Percentiles rank a stretch among this genome's conserved stretches.
Evolutionary conservation across 2,797 vertebrate species (phyloP).

Genomic region (Uromys caudimaculatus): DNA sequence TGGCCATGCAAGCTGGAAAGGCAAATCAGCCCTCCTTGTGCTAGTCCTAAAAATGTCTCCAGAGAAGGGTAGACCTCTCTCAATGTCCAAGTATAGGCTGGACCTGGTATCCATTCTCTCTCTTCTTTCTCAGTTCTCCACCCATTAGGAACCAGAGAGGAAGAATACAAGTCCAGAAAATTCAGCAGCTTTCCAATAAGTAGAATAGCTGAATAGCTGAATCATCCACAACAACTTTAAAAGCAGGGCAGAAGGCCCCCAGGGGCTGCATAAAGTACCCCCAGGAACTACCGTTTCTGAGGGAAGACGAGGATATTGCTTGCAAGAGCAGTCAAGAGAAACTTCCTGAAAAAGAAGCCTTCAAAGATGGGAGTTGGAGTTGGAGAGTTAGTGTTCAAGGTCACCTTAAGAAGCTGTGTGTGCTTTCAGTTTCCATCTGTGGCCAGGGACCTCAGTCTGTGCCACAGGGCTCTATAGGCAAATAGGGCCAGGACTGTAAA

Average conservation of each 20-base stretch:
- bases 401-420: neutral
- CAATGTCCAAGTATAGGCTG: neutral
- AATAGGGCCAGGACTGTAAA: no score
- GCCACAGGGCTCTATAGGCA: no score
- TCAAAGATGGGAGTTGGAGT: neutral
- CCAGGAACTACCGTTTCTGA: neutral
- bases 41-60: neutral
- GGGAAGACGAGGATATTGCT: neutral
- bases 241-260: constrained; percentile 16
- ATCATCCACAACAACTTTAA: neutral
- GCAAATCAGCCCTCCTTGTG: neutral
- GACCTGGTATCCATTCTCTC: neutral
- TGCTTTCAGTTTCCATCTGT: no score
- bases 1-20: neutral
- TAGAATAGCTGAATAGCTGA: constrained; percentile 22
- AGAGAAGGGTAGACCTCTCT: neutral
- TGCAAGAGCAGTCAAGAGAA: neutral
- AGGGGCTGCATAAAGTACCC: neutral
- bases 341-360: neutral
- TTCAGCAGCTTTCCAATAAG: neutral
- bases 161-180: neutral
- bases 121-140: neutral
- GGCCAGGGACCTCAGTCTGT: no score
- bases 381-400: neutral
- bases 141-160: neutral